Base-by-base conservation (phyloP, 35 echinoderm and acorn worm species). In the Heliocidaris tuberculata region DNA sequence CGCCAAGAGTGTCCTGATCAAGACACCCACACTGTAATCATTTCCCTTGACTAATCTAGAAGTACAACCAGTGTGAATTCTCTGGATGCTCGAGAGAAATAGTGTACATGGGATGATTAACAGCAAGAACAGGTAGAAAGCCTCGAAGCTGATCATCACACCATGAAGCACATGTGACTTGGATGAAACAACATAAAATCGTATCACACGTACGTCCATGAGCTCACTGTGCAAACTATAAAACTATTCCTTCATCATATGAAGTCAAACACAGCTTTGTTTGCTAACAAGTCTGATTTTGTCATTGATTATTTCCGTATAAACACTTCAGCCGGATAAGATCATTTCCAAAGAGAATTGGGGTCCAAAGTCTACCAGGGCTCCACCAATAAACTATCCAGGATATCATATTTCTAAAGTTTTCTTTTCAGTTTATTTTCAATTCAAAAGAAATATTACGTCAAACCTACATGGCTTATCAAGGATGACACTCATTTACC, bases 251-350 rank as follows among this genome's bases (percentile, higher is more conserved):
- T 27, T 78, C 5, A 4, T 78, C 27, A 5, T 78, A n/a, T 78
- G 65, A 78, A 78, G 65, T 78, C 65, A 78, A 78, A 78, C 65
- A 78, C 19, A 19, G 65, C 65, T 78, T 7, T 78, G 65, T 78
- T 78, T 78, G 65, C 65, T 24, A n/a, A 78, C 65, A 78, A 78
- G 65, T 78, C 27, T 78, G 65, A 78, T 78, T 78, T 78, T 78
- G 65, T 24, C 65, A 78, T 78, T 78, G 65, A 78, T 78, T 78
- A 78, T 78, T 78, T 78, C 65, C 65, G 65, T 78, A 78, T 78
- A 78, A 78, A 78, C 65, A 78, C 65, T 78, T n/a, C 65, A 78
- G 65, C 65, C 65, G 65, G 65, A 78, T 78, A 78, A 78, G 65
- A 27, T 3, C 65, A 19, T 78, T 27, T 78, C 27, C 21, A 21